Conservation (phyloP, 1,140 invertebrate genomes). For the Dendroctonus valens region DNA sequence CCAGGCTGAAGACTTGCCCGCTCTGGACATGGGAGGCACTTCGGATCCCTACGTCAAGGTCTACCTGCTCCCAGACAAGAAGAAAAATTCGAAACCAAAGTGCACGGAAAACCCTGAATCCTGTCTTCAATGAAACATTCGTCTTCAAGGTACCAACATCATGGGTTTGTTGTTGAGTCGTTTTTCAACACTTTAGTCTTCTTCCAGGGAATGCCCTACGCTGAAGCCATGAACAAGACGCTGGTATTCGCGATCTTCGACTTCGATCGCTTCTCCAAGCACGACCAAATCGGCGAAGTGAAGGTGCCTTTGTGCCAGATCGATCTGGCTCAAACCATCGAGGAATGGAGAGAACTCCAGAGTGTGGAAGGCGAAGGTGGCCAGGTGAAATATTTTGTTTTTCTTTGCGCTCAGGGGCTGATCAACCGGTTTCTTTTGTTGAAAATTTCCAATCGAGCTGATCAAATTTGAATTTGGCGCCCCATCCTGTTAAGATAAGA, state of each 20-base stretch:
- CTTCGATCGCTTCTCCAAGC: constrained; percentile 99
- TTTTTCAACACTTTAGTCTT: not conserved
- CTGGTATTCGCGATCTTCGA: constrained; percentile 99
- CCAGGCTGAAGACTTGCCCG: constrained; percentile 97
- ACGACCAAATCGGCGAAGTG: constrained; percentile 99
- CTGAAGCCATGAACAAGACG: constrained; percentile 98
- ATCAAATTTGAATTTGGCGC: too few species aligned
- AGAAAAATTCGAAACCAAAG: constrained; percentile 99
- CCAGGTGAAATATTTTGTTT: constrained; percentile 71
- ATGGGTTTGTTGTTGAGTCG: not conserved
- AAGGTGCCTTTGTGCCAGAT: constrained; percentile 97
- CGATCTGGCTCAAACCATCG: constrained; percentile 97
- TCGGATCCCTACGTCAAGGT: constrained; percentile 99
- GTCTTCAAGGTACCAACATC: constrained; percentile 85
- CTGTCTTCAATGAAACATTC: constrained; percentile 99
- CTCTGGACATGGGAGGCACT: constrained; percentile 98
- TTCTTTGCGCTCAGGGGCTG: constrained; percentile 10
- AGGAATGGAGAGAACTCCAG: constrained; percentile 97
- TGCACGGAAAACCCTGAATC: constrained; percentile 97
- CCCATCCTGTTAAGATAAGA: too few species aligned
- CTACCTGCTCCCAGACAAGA: constrained; percentile 97
- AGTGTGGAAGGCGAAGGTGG: constrained; percentile 98
- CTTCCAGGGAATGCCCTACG: constrained; percentile 73
- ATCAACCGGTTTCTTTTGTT: too few species aligned
- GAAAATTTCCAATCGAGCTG: too few species aligned